Evolutionary conservation across 2,113 vertebrate genomes (phyloP), one percentile per base, ranked within the genome.

Genomic region (Gasterosteus nipponicus): DNA sequence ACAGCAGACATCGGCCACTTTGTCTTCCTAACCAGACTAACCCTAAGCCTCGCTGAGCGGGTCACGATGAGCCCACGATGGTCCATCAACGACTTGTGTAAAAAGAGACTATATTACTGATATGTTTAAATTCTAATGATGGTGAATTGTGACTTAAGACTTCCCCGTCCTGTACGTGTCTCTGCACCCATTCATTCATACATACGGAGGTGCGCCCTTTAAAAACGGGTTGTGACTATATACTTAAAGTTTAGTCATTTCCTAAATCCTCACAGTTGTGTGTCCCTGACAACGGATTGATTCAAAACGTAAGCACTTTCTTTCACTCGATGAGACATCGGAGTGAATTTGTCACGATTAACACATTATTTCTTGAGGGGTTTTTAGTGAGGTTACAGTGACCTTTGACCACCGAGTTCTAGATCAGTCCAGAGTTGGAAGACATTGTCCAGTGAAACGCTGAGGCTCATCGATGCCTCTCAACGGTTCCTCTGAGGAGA

Each of bases 1-100:
- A 58, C 61, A 15, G 64, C 78, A 53, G 67, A 73, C 80, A 22
- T 69, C 51, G 81, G 77, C 53, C n/a, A 12, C 47, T 22, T 11
- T 15, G 0, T 49, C 53, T 33, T 73, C 33, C 72, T 82, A 57
- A 72, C 78, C 66, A 83, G 70, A 72, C 31, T 26, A 26, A 26
- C 22, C 22, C 22, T 26, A 26, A 26, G 22, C 42, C 38, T 57
- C 38, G 8, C 29, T 10, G 54, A 64, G 58, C 22, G 18, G 46
- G 38, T 51, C 66, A n/a, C 29, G 5, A 18, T 57, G 33, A 57
- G 58, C 10, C 9, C 14, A 39, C 44, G 60, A 41, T 68, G 29
- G 8, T 53, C 35, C 10, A 22, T 73, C 14, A 15, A 31, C 10
- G 11, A 77, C 70, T 56, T 41, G 18, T 47, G 31, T 41, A 26